These are phyloP conservation scores for Ornithoptera alexandrae DNA, from an alignment of 2,888 invertebrate species.

Conservation along the genomic window DNA sequence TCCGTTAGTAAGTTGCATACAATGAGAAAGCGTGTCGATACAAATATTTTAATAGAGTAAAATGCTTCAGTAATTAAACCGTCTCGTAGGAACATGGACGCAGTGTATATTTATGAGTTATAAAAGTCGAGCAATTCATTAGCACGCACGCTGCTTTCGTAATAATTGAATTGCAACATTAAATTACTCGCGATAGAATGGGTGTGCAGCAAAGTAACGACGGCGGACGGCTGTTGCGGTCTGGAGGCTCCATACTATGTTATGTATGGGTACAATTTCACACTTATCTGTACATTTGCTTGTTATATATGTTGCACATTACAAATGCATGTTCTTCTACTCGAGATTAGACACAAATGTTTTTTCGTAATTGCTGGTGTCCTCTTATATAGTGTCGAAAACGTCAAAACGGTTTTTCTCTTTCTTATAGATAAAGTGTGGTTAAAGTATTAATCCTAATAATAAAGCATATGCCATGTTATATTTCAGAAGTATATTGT, in stretches of 20 bases:
- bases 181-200: conserved; percentile 10
- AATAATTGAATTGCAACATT: conserved; percentile 25
- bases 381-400: too few species aligned
- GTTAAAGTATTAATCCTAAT: too few species aligned
- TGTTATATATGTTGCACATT: too few species aligned
- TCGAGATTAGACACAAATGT: too few species aligned
- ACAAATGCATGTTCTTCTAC: too few species aligned
- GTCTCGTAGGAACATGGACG: background rate
- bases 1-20: background rate
- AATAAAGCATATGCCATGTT: too few species aligned
- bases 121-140: conserved; percentile 32
- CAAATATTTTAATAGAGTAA: conserved; percentile 24
- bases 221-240: conserved; percentile 8
- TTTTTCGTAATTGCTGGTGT: too few species aligned
- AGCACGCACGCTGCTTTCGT: conserved; percentile 21
- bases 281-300: too few species aligned
- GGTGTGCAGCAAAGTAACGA: conserved; percentile 15
- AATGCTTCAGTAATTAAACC: conserved; percentile 12
- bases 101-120: conserved; percentile 33
- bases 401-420: too few species aligned
- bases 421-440: too few species aligned
- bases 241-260: background rate
- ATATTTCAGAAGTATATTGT: too few species aligned
- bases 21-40: conserved; percentile 15
- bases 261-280: background rate